Conservation (phyloP, 2,888 invertebrate genomes). For the Tachystola acroxantha region DNA sequence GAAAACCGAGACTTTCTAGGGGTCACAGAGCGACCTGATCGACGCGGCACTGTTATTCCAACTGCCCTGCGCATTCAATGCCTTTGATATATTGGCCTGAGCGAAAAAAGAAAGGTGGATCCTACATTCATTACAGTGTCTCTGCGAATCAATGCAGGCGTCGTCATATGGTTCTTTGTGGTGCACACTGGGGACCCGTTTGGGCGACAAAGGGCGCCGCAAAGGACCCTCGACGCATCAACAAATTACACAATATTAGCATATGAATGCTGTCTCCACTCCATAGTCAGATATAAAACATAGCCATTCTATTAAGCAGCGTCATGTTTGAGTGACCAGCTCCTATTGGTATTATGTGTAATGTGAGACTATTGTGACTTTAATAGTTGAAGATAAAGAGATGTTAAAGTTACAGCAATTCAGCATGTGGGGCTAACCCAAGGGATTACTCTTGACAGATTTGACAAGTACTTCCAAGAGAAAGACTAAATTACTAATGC, state of each 20-base stretch:
- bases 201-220: slow-evolving; percentile 62
- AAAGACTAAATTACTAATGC: too few species aligned
- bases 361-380: slow-evolving; percentile 22
- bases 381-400: slow-evolving; percentile 2
- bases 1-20: slow-evolving; percentile 24
- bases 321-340: slow-evolving; percentile 49
- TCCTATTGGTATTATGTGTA: slow-evolving; percentile 33
- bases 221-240: slow-evolving; percentile 74
- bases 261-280: slow-evolving; percentile 57
- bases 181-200: slow-evolving; percentile 55
- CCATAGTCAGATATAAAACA: slow-evolving; percentile 53
- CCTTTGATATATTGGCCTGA: slow-evolving; percentile 54
- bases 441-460: too few species aligned
- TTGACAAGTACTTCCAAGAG: too few species aligned
- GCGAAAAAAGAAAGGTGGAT: slow-evolving; percentile 31
- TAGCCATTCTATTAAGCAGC: slow-evolving; percentile 58
- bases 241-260: slow-evolving; percentile 75
- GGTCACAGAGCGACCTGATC: slow-evolving; percentile 20
- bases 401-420: too few species aligned
- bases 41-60: slow-evolving; percentile 53
- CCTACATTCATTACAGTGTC: slow-evolving; percentile 39
- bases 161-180: slow-evolving; percentile 67
- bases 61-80: slow-evolving; percentile 48
- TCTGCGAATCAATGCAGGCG: slow-evolving; percentile 54
- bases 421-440: too few species aligned